These are phyloP conservation scores for Ctenochaetus hawaiiensis DNA, from an alignment of 2,797 vertebrate species.

Conservation along the genomic window DNA sequence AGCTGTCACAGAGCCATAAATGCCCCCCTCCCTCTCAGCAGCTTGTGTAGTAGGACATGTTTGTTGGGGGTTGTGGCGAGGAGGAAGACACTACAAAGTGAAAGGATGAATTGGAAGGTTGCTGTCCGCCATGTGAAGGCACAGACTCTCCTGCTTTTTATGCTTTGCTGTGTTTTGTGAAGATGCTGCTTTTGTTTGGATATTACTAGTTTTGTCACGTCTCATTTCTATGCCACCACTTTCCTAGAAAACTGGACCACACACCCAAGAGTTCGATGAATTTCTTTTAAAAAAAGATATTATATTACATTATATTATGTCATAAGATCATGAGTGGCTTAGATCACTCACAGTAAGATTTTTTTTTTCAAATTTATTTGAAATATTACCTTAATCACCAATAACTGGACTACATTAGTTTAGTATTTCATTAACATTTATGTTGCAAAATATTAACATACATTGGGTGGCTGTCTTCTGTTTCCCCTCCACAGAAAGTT, in stretches of 20 bases:
- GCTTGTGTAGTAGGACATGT: background rate
- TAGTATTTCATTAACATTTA: no score
- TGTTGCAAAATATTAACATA: background rate
- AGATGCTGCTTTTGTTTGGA: background rate
- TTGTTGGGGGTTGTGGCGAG: background rate
- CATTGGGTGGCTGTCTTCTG: background rate
- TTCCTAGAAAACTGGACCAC: background rate
- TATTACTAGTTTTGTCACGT: background rate
- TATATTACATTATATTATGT: no score
- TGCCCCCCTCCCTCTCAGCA: background rate
- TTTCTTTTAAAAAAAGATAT: background rate
- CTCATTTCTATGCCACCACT: background rate
- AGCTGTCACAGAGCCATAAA: constrained; percentile 28
- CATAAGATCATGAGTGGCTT: no score
- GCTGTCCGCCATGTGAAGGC: background rate
- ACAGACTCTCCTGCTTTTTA: background rate
- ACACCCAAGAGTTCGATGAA: no score
- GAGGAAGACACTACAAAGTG: background rate
- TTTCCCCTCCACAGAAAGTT: background rate
- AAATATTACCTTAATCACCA: no score
- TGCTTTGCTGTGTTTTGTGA: background rate
- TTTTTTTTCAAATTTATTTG: no score
- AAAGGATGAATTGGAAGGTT: background rate
- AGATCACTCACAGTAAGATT: no score
- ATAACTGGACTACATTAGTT: no score